phyloP scores from a whole-genome alignment of 2,888 invertebrate species.

The Mesochorus sp. region DNA sequence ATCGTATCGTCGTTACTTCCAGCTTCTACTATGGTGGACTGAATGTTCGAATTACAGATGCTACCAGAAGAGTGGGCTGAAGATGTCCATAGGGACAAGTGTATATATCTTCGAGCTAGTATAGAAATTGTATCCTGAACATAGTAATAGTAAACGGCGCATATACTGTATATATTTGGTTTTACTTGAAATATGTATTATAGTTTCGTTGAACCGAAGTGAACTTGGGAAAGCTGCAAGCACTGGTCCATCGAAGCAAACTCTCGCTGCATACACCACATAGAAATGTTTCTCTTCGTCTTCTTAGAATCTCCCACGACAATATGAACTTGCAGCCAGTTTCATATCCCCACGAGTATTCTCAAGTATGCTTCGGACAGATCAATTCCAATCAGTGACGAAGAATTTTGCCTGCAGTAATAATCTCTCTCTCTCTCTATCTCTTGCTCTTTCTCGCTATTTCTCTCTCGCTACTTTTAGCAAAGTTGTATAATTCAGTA shows the following conservation, averaged over 20 bases:
- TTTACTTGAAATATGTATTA: constrained; percentile 9
- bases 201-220: constrained; percentile 13
- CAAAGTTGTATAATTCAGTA: constrained; percentile 1
- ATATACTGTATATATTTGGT: neutral
- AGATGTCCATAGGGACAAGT: constrained; percentile 44
- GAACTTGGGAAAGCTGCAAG: constrained; percentile 21
- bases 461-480: no score
- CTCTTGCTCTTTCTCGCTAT: no score
- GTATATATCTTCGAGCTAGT: constrained; percentile 39
- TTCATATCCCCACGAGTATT: constrained; percentile 49
- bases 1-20: neutral
- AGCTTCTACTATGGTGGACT: constrained; percentile 34
- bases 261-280: constrained; percentile 10
- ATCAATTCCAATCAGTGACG: constrained; percentile 54
- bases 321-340: constrained; percentile 43
- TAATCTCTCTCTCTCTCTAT: constrained; percentile 21
- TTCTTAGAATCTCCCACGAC: constrained; percentile 30
- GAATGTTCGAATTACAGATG: constrained; percentile 55
- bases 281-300: constrained; percentile 15
- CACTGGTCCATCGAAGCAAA: constrained; percentile 18
- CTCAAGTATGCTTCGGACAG: constrained; percentile 40
- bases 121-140: constrained; percentile 55
- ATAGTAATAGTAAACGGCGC: neutral
- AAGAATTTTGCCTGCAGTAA: constrained; percentile 24
- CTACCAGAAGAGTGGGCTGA: constrained; percentile 9